Conservation (phyloP, 92 coral and sea anemone genomes). For the Palythoa grandiflora region DNA sequence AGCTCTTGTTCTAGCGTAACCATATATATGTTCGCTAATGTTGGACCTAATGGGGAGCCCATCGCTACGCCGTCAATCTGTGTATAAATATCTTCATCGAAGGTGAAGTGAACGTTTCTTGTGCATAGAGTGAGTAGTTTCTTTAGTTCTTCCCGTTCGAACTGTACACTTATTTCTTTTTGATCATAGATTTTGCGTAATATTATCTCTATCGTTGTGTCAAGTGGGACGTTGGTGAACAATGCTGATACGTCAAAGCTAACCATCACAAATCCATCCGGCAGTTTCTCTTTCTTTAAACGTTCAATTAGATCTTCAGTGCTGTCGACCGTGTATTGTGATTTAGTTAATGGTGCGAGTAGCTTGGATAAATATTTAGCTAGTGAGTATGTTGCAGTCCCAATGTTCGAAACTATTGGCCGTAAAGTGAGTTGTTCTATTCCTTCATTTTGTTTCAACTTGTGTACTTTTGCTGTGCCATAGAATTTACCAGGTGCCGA, state of each 20-base stretch:
- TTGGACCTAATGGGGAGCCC: slow-evolving; percentile 33
- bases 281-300: background rate
- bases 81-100: slow-evolving; percentile 18
- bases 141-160: background rate
- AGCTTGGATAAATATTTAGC: slow-evolving; percentile 2
- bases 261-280: background rate
- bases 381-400: background rate
- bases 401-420: background rate
- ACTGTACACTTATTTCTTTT: background rate
- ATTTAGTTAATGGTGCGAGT: background rate
- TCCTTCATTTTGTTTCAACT: background rate
- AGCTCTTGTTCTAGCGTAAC: too few species aligned
- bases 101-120: slow-evolving; percentile 40
- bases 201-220: background rate
- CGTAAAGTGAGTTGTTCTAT: background rate
- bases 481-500: background rate
- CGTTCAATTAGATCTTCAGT: background rate
- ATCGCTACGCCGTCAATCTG: slow-evolving; percentile 33
- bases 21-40: background rate
- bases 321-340: background rate
- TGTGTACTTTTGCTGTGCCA: background rate
- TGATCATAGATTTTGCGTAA: background rate
- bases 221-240: background rate
- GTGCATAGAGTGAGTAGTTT: slow-evolving; percentile 22
- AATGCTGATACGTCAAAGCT: background rate